Conservation (phyloP, 2,888 invertebrate species). For the Tyria jacobaeae region DNA sequence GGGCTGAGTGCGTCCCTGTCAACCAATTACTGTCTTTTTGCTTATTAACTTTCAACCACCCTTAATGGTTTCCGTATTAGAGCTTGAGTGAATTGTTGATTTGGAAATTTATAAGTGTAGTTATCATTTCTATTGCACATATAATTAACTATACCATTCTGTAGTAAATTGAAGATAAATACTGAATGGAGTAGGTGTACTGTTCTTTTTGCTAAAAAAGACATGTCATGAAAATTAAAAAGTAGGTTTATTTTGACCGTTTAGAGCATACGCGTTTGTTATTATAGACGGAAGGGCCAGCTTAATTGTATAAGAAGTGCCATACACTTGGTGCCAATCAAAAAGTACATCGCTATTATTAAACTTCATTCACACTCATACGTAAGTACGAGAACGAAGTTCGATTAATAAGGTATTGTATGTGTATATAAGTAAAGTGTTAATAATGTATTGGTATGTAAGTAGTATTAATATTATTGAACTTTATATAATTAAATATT, state of each 20-base stretch:
- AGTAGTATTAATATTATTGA: no score
- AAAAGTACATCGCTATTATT: no score
- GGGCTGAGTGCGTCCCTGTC: constrained; percentile 57
- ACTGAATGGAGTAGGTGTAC: background rate
- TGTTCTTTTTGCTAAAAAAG: background rate
- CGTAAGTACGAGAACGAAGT: no score
- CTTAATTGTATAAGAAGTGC: no score
- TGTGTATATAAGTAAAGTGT: no score
- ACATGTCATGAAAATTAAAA: background rate
- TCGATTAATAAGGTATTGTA: no score
- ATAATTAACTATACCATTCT: constrained; percentile 8
- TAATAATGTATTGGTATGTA: no score
- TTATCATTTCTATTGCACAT: constrained; percentile 39
- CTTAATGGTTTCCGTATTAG: constrained; percentile 75
- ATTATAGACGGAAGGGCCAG: no score
- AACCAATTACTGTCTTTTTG: constrained; percentile 66
- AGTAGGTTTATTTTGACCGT: background rate
- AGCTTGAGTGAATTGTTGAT: constrained; percentile 58
- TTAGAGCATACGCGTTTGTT: no score
- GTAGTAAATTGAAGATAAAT: background rate
- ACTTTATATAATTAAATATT: no score
- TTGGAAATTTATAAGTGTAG: constrained; percentile 56
- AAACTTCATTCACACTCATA: no score
- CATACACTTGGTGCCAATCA: no score
- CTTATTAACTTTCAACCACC: constrained; percentile 77